Percentiles rank a stretch among this genome's conserved stretches.
These are phyloP conservation scores for Ceratosolen fusciceps DNA, from an alignment of 1,140 invertebrate genomes.

Conservation along the genomic window DNA sequence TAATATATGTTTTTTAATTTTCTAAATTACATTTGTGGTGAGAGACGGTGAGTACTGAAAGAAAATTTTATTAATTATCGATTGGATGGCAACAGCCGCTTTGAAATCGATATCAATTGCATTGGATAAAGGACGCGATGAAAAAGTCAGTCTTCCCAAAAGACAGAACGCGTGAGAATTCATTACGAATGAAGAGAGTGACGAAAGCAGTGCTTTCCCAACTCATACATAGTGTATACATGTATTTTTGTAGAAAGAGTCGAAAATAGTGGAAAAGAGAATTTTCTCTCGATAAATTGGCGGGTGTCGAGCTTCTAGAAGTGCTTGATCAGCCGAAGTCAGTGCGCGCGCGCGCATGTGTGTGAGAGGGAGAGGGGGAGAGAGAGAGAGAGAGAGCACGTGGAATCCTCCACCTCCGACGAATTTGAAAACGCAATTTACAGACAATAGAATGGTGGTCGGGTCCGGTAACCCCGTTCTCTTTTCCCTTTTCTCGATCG, in stretches of 20 bases:
- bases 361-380: not conserved
- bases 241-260: not conserved
- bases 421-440: constrained; percentile 70
- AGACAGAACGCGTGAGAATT: constrained; percentile 20
- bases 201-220: constrained; percentile 8
- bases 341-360: not conserved
- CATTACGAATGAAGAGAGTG: not conserved
- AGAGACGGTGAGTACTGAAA: no score
- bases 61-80: not conserved
- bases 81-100: not conserved
- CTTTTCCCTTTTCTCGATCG: not conserved
- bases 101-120: not conserved
- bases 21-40: no score
- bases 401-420: constrained; percentile 53
- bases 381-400: constrained; percentile 44
- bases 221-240: not conserved
- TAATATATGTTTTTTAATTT: no score
- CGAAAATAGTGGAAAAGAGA: constrained; percentile 2
- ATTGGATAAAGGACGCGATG: not conserved
- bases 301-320: constrained; percentile 51
- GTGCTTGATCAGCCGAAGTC: constrained; percentile 48
- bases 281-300: constrained; percentile 40
- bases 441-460: constrained; percentile 65
- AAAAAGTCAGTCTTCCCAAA: not conserved
- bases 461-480: constrained; percentile 58